Conservation (phyloP, 1,140 invertebrate species). For the Drosophila melanogaster region DNA sequence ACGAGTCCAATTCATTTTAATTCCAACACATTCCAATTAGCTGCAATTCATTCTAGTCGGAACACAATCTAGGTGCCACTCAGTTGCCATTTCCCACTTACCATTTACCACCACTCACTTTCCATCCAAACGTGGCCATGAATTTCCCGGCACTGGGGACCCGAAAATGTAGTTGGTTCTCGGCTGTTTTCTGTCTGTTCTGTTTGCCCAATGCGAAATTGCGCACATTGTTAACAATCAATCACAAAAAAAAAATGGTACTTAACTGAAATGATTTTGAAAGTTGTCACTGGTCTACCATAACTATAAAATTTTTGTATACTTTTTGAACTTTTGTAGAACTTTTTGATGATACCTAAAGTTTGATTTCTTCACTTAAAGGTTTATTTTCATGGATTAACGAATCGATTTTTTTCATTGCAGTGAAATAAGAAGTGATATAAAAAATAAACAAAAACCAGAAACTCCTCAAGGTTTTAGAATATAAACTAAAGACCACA, state of each 20-base stretch:
- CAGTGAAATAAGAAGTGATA: too few relatives aligned
- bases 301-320: background rate
- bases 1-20: conserved; percentile 1
- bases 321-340: background rate
- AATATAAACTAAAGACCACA: too few relatives aligned
- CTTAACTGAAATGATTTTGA: background rate
- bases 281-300: background rate
- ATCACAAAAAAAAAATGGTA: background rate
- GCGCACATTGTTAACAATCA: conserved; percentile 47
- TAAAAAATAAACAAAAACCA: too few relatives aligned
- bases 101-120: conserved; percentile 10
- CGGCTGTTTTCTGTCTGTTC: background rate
- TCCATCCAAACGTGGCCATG: background rate
- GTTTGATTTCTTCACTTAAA: background rate
- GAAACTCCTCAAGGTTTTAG: too few relatives aligned
- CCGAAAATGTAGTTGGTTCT: conserved; percentile 46
- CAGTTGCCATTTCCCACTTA: conserved; percentile 1
- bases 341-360: background rate
- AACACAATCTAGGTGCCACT: conserved; percentile 14
- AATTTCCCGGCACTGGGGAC: conserved; percentile 9
- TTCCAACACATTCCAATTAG: conserved; percentile 29
- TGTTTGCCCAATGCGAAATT: conserved; percentile 49
- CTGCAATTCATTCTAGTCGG: conserved; percentile 33
- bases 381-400: background rate
- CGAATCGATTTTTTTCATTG: background rate